Evolutionary conservation across 1,140 invertebrate species (phyloP), one percentile per base, ranked within the genome.

Genomic region (Leptestheria dahalacensis): DNA sequence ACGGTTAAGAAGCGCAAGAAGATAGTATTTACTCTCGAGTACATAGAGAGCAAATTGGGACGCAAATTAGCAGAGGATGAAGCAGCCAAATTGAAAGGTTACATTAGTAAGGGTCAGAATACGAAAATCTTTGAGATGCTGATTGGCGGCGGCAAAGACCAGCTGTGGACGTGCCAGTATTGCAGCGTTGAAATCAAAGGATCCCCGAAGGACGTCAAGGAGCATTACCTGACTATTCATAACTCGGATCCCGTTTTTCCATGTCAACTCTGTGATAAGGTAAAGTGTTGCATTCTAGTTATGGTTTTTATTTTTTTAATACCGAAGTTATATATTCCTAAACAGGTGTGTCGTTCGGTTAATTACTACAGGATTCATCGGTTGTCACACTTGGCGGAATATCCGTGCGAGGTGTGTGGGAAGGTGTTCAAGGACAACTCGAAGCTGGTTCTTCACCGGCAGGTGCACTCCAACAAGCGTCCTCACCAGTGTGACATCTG

Each of bases 401-500:
- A 55, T 20, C 53, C 53, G 18, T 60, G 58, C 21, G 48, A 50
- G 24, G 28, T 20, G 18, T 60, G 58, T 29, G 58, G 58, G 23
- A 60, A 60, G 33, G 33, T 60, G n/a, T 60, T 60, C 21, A 52
- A 50, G 28, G 58, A 60, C 23, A 50, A 52, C 21, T 60, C 58
- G 1, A 60, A 60, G 33, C 48, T 60, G 0, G 49, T 52, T 20
- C 49, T 60, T 10, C 58, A 60, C 33, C 25, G 28, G 18, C 51
- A 57, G 21, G 61, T 60, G 10, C 66, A 67, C 33, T 58, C 61
- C 51, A 68, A 68, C n/a, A 65, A 67, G 33, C 61, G 63, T 46
- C 68, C 68, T 10, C 66, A 69, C 56, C 29, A 57, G 10, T 71
- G 69, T 49, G 54, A 63, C 23, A 59, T 65, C 11, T 71, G 69